Base-by-base conservation (phyloP, 2,888 invertebrate species). In the Marronus borbonicus region DNA sequence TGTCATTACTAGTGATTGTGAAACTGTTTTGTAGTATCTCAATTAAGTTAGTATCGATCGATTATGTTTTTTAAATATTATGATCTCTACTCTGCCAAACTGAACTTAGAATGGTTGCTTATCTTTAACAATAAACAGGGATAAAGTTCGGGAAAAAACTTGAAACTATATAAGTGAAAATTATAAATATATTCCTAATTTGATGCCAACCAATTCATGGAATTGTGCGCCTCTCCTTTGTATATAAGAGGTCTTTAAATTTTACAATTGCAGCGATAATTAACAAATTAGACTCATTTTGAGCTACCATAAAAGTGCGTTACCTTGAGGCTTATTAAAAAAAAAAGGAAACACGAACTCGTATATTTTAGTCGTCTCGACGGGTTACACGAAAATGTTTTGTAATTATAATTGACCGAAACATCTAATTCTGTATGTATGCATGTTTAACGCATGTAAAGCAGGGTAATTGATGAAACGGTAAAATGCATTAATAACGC, bases 271-370 rank as follows among this genome's bases (percentile, higher is more conserved):
- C n/a, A 58, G 58, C 28, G 39, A 58, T 72, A 72, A 72, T 72
- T 72, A 60, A 72, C 58, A 72, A 39, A 72, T 72, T 58, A 58
- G 58, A 72, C 36, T 58, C 58, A 72, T 58, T 44, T 39, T 39
- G 58, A 39, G 36, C 14, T 17, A 17, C 36, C 72, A 20, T 72
- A 72, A 72, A 72, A 39, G 17, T 72, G 2, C 20, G 17, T 17
- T 49, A 17, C 36, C 44, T 68, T 52, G 7, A 17, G 20, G 20
- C 20, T 7, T 58, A 58, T 58, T 20, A 5, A 58, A 68, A 50
- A 68, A 0, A 24, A 62, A 14, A 62, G 12, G 24, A 28, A 62
- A 12, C 10, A 62, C 20, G 12, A 4, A 31, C 12, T 14, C 31
- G 14, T n/a, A 28, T 62, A 28, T 28, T 31, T 62, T 24, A 58